phyloP scores from a whole-genome alignment of 2,797 vertebrate genomes.

The Lateolabrax maculatus region DNA sequence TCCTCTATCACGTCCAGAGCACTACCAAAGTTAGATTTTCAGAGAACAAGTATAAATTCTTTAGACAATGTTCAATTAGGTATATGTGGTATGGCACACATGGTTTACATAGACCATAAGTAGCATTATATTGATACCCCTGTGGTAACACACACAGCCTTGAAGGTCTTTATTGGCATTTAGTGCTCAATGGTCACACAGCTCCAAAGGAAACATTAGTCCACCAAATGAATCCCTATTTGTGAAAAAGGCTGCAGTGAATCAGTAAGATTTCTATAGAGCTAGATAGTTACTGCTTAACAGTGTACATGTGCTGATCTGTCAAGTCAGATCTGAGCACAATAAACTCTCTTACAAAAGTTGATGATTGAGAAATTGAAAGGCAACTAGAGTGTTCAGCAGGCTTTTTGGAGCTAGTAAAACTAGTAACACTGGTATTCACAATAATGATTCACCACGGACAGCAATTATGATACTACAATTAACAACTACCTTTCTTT shows the following conservation, averaged over 20 bases:
- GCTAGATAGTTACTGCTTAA: no score
- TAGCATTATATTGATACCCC: not conserved
- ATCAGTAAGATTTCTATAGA: not conserved
- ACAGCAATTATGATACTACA: no score
- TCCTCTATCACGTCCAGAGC: no score
- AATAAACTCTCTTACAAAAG: not conserved
- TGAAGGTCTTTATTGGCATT: not conserved
- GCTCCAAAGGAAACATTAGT: not conserved
- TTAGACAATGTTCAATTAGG: no score
- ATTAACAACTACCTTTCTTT: not conserved
- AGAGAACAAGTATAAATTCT: no score
- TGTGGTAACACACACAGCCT: not conserved
- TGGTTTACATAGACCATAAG: not conserved
- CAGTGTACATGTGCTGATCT: not conserved
- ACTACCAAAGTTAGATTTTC: no score
- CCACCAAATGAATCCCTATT: not conserved
- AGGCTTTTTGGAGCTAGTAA: no score
- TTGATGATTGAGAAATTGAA: not conserved
- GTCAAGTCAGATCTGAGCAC: not conserved
- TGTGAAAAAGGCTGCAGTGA: not conserved
- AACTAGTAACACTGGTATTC: no score
- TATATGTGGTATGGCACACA: no score
- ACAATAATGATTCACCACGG: no score
- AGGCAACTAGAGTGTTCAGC: no score
- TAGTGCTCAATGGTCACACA: not conserved